phyloP scores from a whole-genome alignment of 2,888 invertebrate genomes.

The Panzeria rudis region DNA sequence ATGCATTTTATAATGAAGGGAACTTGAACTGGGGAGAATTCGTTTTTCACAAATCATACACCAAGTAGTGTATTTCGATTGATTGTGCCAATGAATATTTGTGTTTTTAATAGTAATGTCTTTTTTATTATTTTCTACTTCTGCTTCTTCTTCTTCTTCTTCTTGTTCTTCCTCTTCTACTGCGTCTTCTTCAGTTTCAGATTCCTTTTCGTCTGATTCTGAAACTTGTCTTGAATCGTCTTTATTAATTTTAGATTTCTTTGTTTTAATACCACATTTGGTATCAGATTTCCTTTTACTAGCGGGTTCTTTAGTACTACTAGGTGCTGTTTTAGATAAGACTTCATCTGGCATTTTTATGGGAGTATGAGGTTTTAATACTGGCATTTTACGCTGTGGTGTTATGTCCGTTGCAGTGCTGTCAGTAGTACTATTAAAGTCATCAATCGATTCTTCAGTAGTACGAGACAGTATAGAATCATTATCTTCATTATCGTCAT shows the following conservation, averaged over 20 bases:
- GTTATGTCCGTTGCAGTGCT: slow-evolving; percentile 14
- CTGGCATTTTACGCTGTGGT: slow-evolving; percentile 74
- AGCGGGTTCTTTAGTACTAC: background rate
- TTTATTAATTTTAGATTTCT: slow-evolving; percentile 50
- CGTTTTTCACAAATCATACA: slow-evolving; percentile 78
- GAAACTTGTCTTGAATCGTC: slow-evolving; percentile 36
- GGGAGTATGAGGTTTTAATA: slow-evolving; percentile 76
- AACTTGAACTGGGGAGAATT: slow-evolving; percentile 77
- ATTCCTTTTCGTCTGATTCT: slow-evolving; percentile 27
- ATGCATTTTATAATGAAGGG: slow-evolving; percentile 76
- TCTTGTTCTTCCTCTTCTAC: background rate
- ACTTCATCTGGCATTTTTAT: slow-evolving; percentile 73
- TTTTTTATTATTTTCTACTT: slow-evolving; percentile 36
- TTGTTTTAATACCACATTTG: slow-evolving; percentile 63
- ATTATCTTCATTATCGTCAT: slow-evolving; percentile 48
- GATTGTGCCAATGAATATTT: slow-evolving; percentile 78
- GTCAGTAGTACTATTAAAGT: slow-evolving; percentile 18
- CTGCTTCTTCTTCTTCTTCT: slow-evolving; percentile 20
- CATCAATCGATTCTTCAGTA: slow-evolving; percentile 44
- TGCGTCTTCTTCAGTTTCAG: slow-evolving; percentile 4
- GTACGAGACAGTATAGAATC: slow-evolving; percentile 25
- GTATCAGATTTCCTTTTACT: slow-evolving; percentile 50
- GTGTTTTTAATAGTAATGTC: slow-evolving; percentile 72
- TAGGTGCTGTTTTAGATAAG: background rate
- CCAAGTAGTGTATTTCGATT: slow-evolving; percentile 74